Evolutionary conservation across 2,797 vertebrate genomes (phyloP).

Genomic region (Acipenser transmontanus): DNA sequence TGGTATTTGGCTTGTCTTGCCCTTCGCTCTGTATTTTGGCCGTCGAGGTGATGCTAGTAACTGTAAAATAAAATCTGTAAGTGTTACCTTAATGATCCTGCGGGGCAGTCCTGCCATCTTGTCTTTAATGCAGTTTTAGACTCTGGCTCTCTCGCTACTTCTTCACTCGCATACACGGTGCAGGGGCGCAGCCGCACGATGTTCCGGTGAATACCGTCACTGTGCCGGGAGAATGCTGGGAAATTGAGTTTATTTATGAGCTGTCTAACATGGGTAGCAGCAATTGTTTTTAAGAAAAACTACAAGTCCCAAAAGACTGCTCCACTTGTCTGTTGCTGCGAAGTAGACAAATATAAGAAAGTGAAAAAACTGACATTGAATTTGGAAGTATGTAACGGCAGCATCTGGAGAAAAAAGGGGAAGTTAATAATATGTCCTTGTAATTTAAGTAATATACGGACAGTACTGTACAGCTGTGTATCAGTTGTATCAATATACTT

Average conservation of each 20-base stretch:
- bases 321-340: too few relatives aligned
- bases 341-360: too few relatives aligned
- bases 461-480: too few relatives aligned
- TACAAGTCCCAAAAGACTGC: too few relatives aligned
- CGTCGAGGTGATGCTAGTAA: background rate
- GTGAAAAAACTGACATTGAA: too few relatives aligned
- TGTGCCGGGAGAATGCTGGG: constrained; percentile 25
- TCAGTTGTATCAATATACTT: too few relatives aligned
- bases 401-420: too few relatives aligned
- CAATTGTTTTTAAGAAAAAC: too few relatives aligned
- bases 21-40: background rate
- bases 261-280: too few relatives aligned
- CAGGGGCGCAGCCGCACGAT: constrained; percentile 39
- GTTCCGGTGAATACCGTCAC: constrained; percentile 58
- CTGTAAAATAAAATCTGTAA: background rate
- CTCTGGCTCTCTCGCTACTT: constrained; percentile 52
- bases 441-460: too few relatives aligned
- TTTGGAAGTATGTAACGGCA: too few relatives aligned
- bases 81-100: constrained; percentile 86
- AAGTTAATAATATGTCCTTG: too few relatives aligned
- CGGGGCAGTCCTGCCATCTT: constrained; percentile 93
- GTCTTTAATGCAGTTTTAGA: constrained; percentile 70
- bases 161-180: constrained; percentile 54
- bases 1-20: background rate
- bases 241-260: constrained; percentile 16